These are phyloP conservation scores for Scotopteryx bipunctaria DNA, from an alignment of 2,888 invertebrate genomes.

Conservation along the genomic window DNA sequence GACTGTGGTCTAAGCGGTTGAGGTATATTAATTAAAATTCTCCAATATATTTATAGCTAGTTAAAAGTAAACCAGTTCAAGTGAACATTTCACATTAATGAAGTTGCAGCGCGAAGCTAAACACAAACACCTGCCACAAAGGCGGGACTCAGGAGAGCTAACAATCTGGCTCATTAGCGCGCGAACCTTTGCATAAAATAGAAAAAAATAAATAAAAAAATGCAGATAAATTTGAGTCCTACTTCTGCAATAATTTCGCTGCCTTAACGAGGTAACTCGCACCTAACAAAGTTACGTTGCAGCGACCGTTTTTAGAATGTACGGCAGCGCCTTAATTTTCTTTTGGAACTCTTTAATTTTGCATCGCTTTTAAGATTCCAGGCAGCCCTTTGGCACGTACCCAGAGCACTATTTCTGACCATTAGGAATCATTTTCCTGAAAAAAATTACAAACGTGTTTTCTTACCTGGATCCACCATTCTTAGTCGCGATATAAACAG, in stretches of 20 bases:
- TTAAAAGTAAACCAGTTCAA: conserved; percentile 31
- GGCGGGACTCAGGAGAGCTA: conserved; percentile 49
- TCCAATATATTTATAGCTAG: conserved; percentile 36
- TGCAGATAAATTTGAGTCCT: conserved; percentile 66
- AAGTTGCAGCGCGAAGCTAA: conserved; percentile 53
- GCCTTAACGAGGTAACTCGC: conserved; percentile 74
- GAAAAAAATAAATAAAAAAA: conserved; percentile 47
- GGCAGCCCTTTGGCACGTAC: conserved; percentile 44
- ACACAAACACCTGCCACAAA: conserved; percentile 58
- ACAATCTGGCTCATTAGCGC: conserved; percentile 73
- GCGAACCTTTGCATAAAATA: conserved; percentile 55
- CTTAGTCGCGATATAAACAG: too few relatives aligned
- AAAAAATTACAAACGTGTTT: too few relatives aligned
- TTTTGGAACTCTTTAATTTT: conserved; percentile 74
- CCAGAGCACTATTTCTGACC: not conserved
- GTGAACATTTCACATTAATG: conserved; percentile 46
- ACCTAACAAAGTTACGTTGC: conserved; percentile 74
- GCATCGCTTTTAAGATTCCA: conserved; percentile 65
- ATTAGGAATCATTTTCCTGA: too few relatives aligned
- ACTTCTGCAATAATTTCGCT: conserved; percentile 64
- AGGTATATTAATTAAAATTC: too few relatives aligned
- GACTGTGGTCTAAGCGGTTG: too few relatives aligned
- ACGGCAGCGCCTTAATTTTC: conserved; percentile 69
- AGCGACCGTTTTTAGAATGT: conserved; percentile 58
- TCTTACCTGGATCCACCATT: too few relatives aligned